Evolutionary conservation across 2,113 vertebrate genomes (phyloP).

Genomic region (Lipophrys pholis): DNA sequence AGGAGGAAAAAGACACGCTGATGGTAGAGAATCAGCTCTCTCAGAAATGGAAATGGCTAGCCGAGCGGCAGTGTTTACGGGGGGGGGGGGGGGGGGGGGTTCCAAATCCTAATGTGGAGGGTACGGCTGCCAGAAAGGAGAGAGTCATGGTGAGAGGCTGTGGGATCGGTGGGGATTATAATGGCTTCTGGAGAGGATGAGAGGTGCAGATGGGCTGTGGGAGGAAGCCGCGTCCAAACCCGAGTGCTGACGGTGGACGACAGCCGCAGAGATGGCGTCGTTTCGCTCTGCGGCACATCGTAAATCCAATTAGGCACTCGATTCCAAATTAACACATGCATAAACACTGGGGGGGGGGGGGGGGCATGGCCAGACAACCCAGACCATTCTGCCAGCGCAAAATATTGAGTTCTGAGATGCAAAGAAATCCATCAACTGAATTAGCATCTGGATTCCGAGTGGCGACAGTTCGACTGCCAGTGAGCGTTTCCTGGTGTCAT

Average conservation of each 20-base stretch:
- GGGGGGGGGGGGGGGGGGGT: conserved; percentile 12
- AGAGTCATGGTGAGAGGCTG: conserved; percentile 46
- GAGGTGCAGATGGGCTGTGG: conserved; percentile 69
- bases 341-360: conserved; percentile 17
- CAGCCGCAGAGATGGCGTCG: conserved; percentile 35
- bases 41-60: conserved; percentile 38
- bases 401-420: conserved; percentile 43
- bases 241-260: conserved; percentile 18
- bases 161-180: conserved; percentile 61
- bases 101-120: conserved; percentile 57
- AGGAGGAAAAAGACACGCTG: conserved; percentile 34
- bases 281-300: conserved; percentile 52
- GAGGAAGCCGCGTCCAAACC: conserved; percentile 53
- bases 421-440: conserved; percentile 29
- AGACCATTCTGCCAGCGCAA: conserved; percentile 35
- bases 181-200: conserved; percentile 59
- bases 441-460: conserved; percentile 26
- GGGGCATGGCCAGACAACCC: conserved; percentile 2
- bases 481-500: conserved; percentile 21
- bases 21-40: conserved; percentile 53
- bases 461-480: conserved; percentile 25
- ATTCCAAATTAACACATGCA: conserved; percentile 51
- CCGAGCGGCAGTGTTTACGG: too few species aligned
- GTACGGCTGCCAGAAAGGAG: conserved; percentile 57
- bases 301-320: conserved; percentile 65